These are phyloP conservation scores for Physocephala rufipes DNA, from an alignment of 2,888 invertebrate species.

Conservation along the genomic window DNA sequence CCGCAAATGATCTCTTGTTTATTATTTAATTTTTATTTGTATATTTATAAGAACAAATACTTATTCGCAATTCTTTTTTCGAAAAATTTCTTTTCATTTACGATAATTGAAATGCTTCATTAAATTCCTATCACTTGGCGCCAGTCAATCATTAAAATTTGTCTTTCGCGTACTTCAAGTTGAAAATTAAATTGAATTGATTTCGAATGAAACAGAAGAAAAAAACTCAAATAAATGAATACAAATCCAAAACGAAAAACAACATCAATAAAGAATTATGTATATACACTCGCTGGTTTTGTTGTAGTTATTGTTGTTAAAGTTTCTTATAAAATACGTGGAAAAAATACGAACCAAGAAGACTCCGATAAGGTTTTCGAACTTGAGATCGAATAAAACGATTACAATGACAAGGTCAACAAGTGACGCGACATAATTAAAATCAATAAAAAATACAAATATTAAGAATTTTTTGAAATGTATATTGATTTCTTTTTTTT, in stretches of 20 bases:
- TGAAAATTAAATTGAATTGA: background rate
- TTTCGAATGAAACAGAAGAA: background rate
- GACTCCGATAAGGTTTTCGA: background rate
- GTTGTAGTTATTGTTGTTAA: background rate
- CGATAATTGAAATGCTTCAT: slow-evolving; percentile 32
- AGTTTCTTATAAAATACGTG: background rate
- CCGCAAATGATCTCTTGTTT: too few species aligned
- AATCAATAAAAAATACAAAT: slow-evolving; percentile 32
- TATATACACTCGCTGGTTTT: too few species aligned
- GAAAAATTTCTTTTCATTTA: background rate
- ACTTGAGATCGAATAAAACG: too few species aligned
- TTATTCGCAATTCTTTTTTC: background rate
- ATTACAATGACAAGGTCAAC: too few species aligned
- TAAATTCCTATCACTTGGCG: slow-evolving; percentile 34
- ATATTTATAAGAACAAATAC: background rate
- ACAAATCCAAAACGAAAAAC: background rate
- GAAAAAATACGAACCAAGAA: background rate
- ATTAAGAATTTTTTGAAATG: background rate
- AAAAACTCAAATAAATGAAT: background rate
- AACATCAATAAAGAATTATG: too few species aligned
- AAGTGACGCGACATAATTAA: slow-evolving; percentile 16
- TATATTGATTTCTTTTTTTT: background rate
- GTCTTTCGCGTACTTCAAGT: background rate
- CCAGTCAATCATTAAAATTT: slow-evolving; percentile 33
- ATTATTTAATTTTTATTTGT: background rate